phyloP scores from a whole-genome alignment of 2,113 vertebrate genomes.

The Ictalurus furcatus region DNA sequence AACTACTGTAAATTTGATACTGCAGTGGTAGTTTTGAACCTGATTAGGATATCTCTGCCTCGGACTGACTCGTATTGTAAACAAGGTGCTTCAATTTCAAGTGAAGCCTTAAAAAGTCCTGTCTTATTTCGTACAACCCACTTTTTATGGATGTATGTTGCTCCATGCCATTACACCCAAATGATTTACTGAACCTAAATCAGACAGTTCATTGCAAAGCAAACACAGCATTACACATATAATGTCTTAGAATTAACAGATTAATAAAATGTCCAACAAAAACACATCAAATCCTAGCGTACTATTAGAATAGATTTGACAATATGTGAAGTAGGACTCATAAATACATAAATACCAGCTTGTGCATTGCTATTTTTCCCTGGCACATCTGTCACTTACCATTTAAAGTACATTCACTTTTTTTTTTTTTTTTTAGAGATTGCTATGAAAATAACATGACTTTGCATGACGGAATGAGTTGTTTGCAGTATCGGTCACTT shows the following conservation, averaged over 20 bases:
- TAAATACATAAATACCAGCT: not conserved
- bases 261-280: not conserved
- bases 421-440: not conserved
- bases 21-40: too few species aligned
- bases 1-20: too few species aligned
- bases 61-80: not conserved
- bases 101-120: not conserved
- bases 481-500: too few species aligned
- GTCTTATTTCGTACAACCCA: not conserved
- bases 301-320: not conserved
- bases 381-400: not conserved
- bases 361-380: not conserved
- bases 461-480: not conserved
- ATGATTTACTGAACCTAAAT: not conserved
- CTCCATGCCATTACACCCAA: not conserved
- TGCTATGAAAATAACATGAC: not conserved
- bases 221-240: not conserved
- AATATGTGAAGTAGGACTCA: not conserved
- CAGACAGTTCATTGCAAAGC: not conserved
- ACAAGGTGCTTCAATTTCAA: not conserved
- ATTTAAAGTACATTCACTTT: not conserved
- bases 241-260: not conserved
- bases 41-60: too few species aligned
- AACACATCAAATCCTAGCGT: not conserved
- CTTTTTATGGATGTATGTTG: not conserved